Evolutionary conservation across 2,888 invertebrate species (phyloP).

Genomic region (Drosophila mulleri): DNA sequence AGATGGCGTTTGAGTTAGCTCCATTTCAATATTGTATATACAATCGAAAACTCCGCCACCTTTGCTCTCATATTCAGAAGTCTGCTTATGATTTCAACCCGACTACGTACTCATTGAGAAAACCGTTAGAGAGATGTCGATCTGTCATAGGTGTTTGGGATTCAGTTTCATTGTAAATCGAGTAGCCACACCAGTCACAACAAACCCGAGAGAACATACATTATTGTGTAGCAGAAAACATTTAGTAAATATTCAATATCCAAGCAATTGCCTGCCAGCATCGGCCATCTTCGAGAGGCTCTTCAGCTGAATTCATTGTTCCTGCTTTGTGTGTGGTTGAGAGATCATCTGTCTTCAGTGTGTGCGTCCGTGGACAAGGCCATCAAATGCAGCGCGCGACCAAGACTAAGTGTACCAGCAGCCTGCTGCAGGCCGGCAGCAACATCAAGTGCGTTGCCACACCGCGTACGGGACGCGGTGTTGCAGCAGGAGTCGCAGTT

Average conservation of each 20-base stretch:
- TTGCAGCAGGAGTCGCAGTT: background rate
- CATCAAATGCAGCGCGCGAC: background rate
- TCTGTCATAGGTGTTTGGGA: background rate
- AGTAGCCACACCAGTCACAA: background rate
- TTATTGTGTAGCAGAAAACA: background rate
- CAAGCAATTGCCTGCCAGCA: background rate
- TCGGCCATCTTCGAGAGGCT: too few species aligned
- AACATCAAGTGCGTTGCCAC: background rate
- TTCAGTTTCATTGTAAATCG: background rate
- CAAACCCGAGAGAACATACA: background rate
- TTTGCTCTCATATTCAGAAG: too few species aligned
- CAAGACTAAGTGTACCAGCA: background rate
- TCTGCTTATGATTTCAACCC: too few species aligned
- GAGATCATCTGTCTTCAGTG: background rate
- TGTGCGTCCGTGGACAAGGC: background rate
- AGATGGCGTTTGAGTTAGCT: too few species aligned
- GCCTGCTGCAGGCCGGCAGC: background rate
- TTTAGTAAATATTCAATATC: background rate
- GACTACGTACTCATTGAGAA: background rate
- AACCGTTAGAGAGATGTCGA: background rate
- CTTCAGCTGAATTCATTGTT: background rate
- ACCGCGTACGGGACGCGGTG: background rate
- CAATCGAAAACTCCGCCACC: too few species aligned
- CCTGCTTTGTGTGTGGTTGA: background rate
- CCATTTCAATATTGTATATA: too few species aligned